Conservation (phyloP, 2,888 invertebrate genomes). For the Galerucella pusilla region DNA sequence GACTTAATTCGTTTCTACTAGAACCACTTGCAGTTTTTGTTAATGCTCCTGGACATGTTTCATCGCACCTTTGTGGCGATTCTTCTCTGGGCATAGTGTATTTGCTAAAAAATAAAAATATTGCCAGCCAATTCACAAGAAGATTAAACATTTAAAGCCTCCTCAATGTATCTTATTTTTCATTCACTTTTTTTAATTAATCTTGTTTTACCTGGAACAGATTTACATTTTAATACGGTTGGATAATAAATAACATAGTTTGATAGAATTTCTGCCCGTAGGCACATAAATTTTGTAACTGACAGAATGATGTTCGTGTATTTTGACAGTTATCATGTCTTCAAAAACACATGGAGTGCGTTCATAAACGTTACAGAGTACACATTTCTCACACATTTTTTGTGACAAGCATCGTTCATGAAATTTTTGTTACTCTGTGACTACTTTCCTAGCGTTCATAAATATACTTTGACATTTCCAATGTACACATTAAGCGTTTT, state of each 20-base stretch:
- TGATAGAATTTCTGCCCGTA: background rate
- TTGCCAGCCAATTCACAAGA: background rate
- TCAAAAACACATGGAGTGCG: no score
- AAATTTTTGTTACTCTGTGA: no score
- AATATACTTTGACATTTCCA: no score
- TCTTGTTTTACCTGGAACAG: background rate
- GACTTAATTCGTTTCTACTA: background rate
- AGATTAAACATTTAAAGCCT: background rate
- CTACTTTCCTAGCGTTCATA: no score
- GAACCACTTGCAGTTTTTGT: background rate
- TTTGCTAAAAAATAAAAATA: background rate
- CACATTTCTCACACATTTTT: no score
- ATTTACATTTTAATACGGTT: conserved; percentile 5
- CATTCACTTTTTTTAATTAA: background rate
- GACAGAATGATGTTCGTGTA: background rate
- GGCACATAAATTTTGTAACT: conserved; percentile 5
- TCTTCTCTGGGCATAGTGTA: background rate
- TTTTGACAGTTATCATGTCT: background rate
- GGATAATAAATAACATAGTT: background rate
- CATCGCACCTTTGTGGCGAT: background rate
- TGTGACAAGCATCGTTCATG: no score
- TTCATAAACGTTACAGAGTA: no score
- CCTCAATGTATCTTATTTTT: background rate
- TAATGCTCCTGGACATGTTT: conserved; percentile 3
- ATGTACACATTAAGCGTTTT: no score